A percentile compares a stretch with the other conserved stretches of the same genome.
Conservation (phyloP, 2,797 vertebrate genomes). For the Brachyrhaphis roseni region DNA sequence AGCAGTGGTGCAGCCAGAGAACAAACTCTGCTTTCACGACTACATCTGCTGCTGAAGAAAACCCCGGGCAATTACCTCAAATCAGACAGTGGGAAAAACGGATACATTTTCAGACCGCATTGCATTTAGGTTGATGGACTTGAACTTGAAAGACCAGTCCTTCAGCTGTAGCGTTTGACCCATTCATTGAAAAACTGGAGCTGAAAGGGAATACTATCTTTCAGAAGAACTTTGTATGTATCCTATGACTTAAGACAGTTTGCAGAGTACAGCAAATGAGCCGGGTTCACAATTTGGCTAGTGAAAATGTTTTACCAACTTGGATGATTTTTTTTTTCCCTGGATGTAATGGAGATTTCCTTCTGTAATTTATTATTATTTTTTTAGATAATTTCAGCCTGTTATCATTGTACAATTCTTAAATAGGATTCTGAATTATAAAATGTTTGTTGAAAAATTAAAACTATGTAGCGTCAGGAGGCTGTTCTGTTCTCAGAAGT, state of each 20-base stretch:
- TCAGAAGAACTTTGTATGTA: background rate
- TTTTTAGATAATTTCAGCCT: conserved; percentile 10
- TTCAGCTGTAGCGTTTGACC: conserved; percentile 39
- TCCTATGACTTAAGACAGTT: conserved; percentile 11
- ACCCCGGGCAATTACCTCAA: conserved; percentile 45
- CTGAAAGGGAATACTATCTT: conserved; percentile 27
- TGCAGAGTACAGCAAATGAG: conserved; percentile 15
- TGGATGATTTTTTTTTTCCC: background rate
- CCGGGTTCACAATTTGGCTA: background rate
- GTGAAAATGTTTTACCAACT: background rate
- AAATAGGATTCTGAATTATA: conserved; percentile 32
- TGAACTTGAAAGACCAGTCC: conserved; percentile 47
- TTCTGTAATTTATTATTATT: background rate
- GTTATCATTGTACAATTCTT: conserved; percentile 11
- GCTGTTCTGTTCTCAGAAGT: conserved; percentile 56
- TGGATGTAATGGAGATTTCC: background rate
- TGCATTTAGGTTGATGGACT: conserved; percentile 32
- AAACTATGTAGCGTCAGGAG: conserved; percentile 41
- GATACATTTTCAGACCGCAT: conserved; percentile 46
- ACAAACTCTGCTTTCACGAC: conserved; percentile 62
- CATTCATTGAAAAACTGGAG: conserved; percentile 23
- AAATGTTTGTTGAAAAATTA: conserved; percentile 50
- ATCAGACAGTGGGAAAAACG: conserved; percentile 11
- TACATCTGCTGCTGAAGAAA: conserved; percentile 37
- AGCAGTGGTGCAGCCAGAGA: conserved; percentile 43